Evolutionary conservation across 2,888 invertebrate genomes (phyloP).

Genomic region (Polydrusus cervinus): DNA sequence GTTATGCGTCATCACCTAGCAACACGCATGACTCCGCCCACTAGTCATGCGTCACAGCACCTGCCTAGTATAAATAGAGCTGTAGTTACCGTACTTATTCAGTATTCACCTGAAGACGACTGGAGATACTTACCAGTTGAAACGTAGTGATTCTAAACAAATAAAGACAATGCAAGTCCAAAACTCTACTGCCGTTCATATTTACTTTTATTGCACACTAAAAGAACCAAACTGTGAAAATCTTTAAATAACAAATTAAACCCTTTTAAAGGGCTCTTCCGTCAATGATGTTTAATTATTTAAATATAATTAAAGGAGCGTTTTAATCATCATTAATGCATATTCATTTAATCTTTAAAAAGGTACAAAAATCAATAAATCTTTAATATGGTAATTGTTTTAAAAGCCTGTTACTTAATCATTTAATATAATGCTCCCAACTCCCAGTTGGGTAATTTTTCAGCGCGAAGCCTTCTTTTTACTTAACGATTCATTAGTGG

Average conservation of each 20-base stretch:
- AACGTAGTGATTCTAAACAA: no score
- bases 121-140: no score
- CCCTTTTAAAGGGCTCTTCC: neutral
- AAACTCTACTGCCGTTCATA: no score
- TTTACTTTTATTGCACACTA: no score
- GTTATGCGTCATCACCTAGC: no score
- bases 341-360: constrained; percentile 11
- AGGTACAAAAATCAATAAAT: constrained; percentile 21
- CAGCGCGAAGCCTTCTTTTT: constrained; percentile 36
- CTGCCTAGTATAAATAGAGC: no score
- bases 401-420: constrained; percentile 37
- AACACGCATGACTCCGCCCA: no score
- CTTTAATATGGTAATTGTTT: constrained; percentile 31
- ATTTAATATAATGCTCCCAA: constrained; percentile 38
- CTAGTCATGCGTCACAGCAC: no score
- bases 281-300: constrained; percentile 8
- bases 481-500: constrained; percentile 49
- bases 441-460: constrained; percentile 45
- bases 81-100: no score
- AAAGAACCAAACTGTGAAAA: no score
- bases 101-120: no score
- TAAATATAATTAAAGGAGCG: constrained; percentile 1
- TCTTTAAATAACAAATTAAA: neutral
- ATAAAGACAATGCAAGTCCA: no score
- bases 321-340: constrained; percentile 15